These are phyloP conservation scores for Nomada fucata DNA, from an alignment of 2,888 invertebrate genomes.

Conservation along the genomic window DNA sequence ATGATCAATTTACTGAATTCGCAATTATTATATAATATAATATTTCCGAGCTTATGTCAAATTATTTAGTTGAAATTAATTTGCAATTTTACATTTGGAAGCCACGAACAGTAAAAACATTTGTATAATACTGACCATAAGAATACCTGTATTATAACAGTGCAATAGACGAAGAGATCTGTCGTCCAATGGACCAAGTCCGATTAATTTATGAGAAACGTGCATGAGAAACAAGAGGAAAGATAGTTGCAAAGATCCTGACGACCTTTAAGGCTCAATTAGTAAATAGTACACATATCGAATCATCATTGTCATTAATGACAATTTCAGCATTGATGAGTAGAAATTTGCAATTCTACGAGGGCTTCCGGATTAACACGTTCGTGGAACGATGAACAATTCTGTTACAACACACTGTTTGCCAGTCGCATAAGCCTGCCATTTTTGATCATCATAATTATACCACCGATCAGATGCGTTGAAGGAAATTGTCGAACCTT, in stretches of 20 bases:
- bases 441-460: neutral
- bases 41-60: too few relatives aligned
- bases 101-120: neutral
- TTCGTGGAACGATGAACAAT: neutral
- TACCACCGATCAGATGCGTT: neutral
- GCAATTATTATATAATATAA: too few relatives aligned
- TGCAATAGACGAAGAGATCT: constrained; percentile 22
- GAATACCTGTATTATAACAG: constrained; percentile 19
- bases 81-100: neutral
- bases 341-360: neutral
- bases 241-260: constrained; percentile 19
- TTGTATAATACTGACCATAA: constrained; percentile 14
- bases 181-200: constrained; percentile 50
- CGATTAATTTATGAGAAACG: constrained; percentile 9
- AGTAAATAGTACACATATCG: constrained; percentile 24
- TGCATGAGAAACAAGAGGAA: neutral
- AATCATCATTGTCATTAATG: constrained; percentile 3
- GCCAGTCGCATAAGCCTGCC: neutral
- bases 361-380: constrained; percentile 29
- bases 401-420: neutral
- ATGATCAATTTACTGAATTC: neutral
- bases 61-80: too few relatives aligned
- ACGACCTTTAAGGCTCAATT: constrained; percentile 44
- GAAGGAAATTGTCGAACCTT: neutral
- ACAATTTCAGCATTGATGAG: constrained; percentile 6